Conservation (phyloP, 1,140 invertebrate genomes). For the Philotrypesis tridentata region DNA sequence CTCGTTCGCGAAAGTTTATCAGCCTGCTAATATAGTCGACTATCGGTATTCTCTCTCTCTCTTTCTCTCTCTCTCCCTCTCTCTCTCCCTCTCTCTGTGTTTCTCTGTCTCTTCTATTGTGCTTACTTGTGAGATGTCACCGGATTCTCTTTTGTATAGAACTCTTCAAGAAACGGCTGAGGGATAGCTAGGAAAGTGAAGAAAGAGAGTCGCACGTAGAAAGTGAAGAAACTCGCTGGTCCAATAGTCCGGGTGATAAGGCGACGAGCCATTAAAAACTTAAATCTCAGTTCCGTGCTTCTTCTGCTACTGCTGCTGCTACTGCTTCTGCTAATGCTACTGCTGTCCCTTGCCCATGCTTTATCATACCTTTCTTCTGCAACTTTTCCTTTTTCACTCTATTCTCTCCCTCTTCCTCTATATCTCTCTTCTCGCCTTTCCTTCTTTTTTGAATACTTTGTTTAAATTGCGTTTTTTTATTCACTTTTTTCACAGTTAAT, state of each 20-base stretch:
- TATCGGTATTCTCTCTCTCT: background rate
- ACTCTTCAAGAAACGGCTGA: constrained; percentile 6
- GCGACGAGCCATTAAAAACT: constrained; percentile 61
- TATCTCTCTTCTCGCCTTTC: background rate
- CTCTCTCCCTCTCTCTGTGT: background rate
- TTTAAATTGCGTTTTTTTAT: constrained; percentile 50
- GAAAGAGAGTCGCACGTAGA: background rate
- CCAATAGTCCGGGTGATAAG: constrained; percentile 54
- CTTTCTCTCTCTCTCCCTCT: background rate
- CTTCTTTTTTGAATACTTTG: constrained; percentile 39
- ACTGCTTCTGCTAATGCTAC: too few species aligned
- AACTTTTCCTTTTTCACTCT: background rate
- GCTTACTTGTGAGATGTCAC: constrained; percentile 46
- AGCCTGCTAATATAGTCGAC: constrained; percentile 39
- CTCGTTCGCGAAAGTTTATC: constrained; percentile 61
- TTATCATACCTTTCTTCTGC: background rate
- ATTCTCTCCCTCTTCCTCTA: background rate
- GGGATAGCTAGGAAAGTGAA: constrained; percentile 9
- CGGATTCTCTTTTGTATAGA: constrained; percentile 55
- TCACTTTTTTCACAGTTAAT: background rate
- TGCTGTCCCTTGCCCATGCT: background rate
- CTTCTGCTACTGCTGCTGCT: too few species aligned
- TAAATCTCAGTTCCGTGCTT: constrained; percentile 52
- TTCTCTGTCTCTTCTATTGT: constrained; percentile 49
- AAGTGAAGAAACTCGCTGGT: constrained; percentile 32